A percentile compares a stretch with the other conserved stretches of the same genome.
Conservation (phyloP, 2,888 invertebrate genomes). For the Andrena haemorrhoa region DNA sequence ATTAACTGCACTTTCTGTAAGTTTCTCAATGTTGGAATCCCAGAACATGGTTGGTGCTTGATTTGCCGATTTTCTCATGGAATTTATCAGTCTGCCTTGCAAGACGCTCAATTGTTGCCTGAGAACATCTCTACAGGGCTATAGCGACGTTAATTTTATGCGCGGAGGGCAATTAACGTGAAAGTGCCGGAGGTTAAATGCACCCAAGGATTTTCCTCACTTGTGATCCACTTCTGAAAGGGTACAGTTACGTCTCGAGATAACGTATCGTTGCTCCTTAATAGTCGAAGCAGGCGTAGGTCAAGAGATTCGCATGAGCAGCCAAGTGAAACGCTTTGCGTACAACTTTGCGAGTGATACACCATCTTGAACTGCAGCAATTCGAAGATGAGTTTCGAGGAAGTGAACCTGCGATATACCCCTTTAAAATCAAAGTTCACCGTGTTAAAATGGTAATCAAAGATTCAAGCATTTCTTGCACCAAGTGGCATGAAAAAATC, state of each 20-base stretch:
- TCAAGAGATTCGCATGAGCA: conserved; percentile 60
- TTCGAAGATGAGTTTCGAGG: neutral
- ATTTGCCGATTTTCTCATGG: too few species aligned
- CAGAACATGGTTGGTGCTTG: too few species aligned
- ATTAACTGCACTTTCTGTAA: too few species aligned
- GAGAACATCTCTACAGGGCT: neutral
- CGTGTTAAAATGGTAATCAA: neutral
- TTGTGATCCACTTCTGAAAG: conserved; percentile 7
- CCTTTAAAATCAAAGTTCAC: neutral
- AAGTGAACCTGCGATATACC: neutral
- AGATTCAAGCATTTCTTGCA: neutral
- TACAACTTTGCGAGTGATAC: conserved; percentile 42
- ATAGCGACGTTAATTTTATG: neutral
- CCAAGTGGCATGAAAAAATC: too few species aligned
- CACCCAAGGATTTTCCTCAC: neutral
- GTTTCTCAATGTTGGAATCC: too few species aligned
- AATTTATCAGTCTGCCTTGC: neutral
- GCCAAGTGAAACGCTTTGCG: conserved; percentile 56
- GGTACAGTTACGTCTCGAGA: conserved; percentile 19
- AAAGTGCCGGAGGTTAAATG: neutral
- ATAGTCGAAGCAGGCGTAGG: conserved; percentile 45
- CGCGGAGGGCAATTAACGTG: neutral
- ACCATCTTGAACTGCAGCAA: conserved; percentile 38
- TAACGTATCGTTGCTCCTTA: conserved; percentile 43
- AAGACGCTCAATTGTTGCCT: neutral